A percentile compares a stretch with the other conserved stretches of the same genome.
These are phyloP conservation scores for Ceryle rudis DNA, from an alignment of 2,797 vertebrate species.

Conservation along the genomic window DNA sequence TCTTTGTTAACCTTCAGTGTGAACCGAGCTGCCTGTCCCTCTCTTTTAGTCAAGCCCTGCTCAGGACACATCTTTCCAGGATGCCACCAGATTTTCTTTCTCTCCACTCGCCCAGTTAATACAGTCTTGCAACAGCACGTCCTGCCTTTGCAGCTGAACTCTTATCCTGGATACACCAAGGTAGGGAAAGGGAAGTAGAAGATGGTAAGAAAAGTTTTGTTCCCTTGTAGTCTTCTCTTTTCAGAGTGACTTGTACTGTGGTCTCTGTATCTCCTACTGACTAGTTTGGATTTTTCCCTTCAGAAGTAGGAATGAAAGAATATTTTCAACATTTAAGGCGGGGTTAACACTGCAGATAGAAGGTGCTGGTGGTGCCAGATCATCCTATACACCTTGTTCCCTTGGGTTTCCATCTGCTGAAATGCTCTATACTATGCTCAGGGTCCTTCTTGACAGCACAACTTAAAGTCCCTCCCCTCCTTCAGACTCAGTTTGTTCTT, in stretches of 20 bases:
- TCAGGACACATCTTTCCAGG: conserved; percentile 84
- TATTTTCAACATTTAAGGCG: background rate
- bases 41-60: conserved; percentile 80
- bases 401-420: background rate
- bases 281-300: background rate
- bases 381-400: background rate
- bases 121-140: conserved; percentile 73
- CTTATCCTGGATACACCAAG: conserved; percentile 81
- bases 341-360: background rate
- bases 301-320: background rate
- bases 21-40: conserved; percentile 69
- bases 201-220: background rate
- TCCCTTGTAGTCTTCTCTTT: background rate
- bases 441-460: background rate
- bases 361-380: background rate
- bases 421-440: background rate
- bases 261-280: background rate
- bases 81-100: conserved; percentile 86
- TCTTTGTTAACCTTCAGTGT: conserved; percentile 84
- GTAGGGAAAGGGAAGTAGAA: conserved; percentile 70
- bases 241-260: background rate
- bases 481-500: background rate
- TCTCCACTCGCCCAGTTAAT: conserved; percentile 81
- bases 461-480: background rate
- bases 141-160: conserved; percentile 87